Evolutionary conservation across 2,888 invertebrate genomes (phyloP).

Genomic region (Dynastes maya): DNA sequence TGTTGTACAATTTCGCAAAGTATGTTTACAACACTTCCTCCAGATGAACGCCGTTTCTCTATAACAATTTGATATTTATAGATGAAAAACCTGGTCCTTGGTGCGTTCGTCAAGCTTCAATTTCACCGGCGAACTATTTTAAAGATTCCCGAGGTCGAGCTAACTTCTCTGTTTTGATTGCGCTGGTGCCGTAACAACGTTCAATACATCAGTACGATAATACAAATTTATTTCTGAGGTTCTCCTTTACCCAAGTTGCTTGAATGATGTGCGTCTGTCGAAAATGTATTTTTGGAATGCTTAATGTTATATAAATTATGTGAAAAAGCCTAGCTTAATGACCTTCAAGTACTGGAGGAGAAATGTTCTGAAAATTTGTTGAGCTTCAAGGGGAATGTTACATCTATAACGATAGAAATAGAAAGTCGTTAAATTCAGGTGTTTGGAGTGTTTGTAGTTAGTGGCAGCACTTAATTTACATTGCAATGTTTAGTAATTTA

Average conservation of each 20-base stretch:
- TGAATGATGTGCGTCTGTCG: slow-evolving; percentile 15
- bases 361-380: too few relatives aligned
- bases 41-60: background rate
- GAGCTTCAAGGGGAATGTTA: too few relatives aligned
- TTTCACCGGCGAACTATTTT: slow-evolving; percentile 42
- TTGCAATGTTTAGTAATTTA: too few relatives aligned
- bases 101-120: slow-evolving; percentile 35
- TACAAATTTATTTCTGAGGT: slow-evolving; percentile 27
- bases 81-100: slow-evolving; percentile 16
- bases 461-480: too few relatives aligned
- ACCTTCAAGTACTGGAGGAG: too few relatives aligned
- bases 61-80: slow-evolving; percentile 36
- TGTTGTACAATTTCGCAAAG: slow-evolving; percentile 19
- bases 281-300: slow-evolving; percentile 23
- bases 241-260: slow-evolving; percentile 6
- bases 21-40: slow-evolving; percentile 14
- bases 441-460: too few relatives aligned
- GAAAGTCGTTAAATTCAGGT: too few relatives aligned
- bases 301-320: slow-evolving; percentile 25
- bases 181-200: slow-evolving; percentile 28
- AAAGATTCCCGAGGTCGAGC: slow-evolving; percentile 30
- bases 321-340: background rate
- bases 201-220: slow-evolving; percentile 21
- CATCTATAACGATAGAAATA: too few relatives aligned
- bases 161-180: slow-evolving; percentile 28